These are phyloP conservation scores for Drosophila pseudoananassae DNA, from an alignment of 1,140 invertebrate genomes.

Conservation along the genomic window DNA sequence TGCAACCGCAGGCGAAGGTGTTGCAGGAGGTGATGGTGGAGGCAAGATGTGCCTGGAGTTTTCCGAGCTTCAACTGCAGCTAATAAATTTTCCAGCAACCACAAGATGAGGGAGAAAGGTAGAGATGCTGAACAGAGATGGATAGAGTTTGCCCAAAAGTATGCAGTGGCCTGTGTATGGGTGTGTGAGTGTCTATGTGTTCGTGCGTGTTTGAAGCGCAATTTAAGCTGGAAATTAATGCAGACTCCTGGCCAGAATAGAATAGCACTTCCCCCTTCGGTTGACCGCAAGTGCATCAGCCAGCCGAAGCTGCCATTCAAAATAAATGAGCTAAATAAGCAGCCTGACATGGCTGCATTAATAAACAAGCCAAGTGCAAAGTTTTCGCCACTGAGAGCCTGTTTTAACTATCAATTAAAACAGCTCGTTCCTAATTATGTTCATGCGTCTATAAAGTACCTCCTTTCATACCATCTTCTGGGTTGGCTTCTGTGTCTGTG, in stretches of 20 bases:
- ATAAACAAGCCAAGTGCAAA: slow-evolving; percentile 74
- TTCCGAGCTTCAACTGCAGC: slow-evolving; percentile 41
- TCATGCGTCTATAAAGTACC: slow-evolving; percentile 28
- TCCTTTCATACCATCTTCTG: not conserved
- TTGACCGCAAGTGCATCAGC: slow-evolving; percentile 71
- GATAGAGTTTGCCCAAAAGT: slow-evolving; percentile 25
- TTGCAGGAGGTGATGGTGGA: slow-evolving; percentile 11
- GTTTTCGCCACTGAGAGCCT: slow-evolving; percentile 45
- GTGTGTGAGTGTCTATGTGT: slow-evolving; percentile 8
- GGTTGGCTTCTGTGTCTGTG: not conserved
- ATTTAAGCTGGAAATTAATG: slow-evolving; percentile 72
- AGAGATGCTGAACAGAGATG: not conserved
- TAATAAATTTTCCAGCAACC: slow-evolving; percentile 56
- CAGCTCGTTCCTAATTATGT: slow-evolving; percentile 74
- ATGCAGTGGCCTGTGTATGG: slow-evolving; percentile 16
- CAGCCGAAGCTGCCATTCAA: slow-evolving; percentile 71
- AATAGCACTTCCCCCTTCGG: slow-evolving; percentile 8
- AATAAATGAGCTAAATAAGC: slow-evolving; percentile 81
- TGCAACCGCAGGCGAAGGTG: slow-evolving; percentile 42
- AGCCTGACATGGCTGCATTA: slow-evolving; percentile 70
- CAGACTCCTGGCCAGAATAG: slow-evolving; percentile 30
- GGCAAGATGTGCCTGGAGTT: slow-evolving; percentile 6
- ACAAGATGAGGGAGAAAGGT: slow-evolving; percentile 20
- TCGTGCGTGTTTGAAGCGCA: slow-evolving; percentile 35
- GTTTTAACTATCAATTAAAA: slow-evolving; percentile 79